Base-by-base conservation (phyloP, 2,888 invertebrate genomes). In the Lochmaea capreae region DNA sequence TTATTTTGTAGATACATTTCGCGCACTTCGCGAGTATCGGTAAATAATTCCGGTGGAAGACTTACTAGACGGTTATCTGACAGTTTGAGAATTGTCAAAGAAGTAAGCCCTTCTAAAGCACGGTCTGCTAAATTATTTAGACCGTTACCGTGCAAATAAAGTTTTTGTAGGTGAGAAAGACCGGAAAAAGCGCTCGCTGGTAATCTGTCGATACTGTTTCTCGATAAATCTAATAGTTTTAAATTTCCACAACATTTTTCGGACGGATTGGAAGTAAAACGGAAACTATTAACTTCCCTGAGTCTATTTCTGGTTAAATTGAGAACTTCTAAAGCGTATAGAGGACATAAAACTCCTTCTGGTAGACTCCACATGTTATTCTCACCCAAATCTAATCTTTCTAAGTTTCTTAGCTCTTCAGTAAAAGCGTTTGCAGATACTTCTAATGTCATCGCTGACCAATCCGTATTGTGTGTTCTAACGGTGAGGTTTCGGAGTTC, bases 1-100 rank as follows among this genome's bases (percentile, higher is more conserved):
- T 96, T 96, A 85, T 95, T 95, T 83, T 93, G 93, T 72, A 95
- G 87, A 86, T 95, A 93, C 83, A 95, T 91, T 87, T 95, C 94
- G 86, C 93, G 92, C 61, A 95, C 88, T 78, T 94, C 93, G 81
- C 92, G 90, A 52, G 93, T 92, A 83, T 95, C 94, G 82, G 92
- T 89, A 85, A 96, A 95, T 70, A 96, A 88, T 85, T 95, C 94
- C 2, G 95, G 94, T 26, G 96, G 95, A 77, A 96, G 89, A 84
- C 93, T 93, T 75, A 92, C 91, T 78, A 97, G 90, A 80, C 92
- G 92, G 87, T 97, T 97, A 86, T 94, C 93, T 67, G 95, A 92
- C 73, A 96, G 89, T 86, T 94, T 92, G 72, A 97, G 88, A 67
- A 93, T 91, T 78, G 92, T 92, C 78, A 96, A 87, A 43, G 93